Evolutionary conservation across 2,888 invertebrate species (phyloP).

Genomic region (Neelides folsomi): DNA sequence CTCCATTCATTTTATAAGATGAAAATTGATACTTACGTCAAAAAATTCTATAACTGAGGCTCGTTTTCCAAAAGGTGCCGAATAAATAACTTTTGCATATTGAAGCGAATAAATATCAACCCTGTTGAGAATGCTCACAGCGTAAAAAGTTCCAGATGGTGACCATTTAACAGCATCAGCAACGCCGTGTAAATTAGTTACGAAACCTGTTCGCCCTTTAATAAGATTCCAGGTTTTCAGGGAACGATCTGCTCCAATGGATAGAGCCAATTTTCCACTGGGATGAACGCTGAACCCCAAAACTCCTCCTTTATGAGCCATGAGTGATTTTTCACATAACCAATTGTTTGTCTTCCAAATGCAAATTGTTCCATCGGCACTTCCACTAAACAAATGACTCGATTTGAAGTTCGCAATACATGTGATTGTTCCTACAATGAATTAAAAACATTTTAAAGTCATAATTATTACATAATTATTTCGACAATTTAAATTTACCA

Average conservation of each 20-base stretch:
- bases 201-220: conserved; percentile 78
- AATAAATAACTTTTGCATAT: conserved; percentile 56
- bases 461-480: not conserved
- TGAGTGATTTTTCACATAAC: conserved; percentile 59
- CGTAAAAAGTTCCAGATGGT: conserved; percentile 61
- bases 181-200: conserved; percentile 67
- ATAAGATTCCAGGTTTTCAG: conserved; percentile 87
- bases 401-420: conserved; percentile 56
- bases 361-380: conserved; percentile 70
- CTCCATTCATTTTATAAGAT: not conserved
- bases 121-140: conserved; percentile 54
- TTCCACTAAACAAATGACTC: conserved; percentile 66
- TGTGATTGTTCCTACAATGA: conserved; percentile 52
- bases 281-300: conserved; percentile 69
- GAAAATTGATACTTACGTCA: conserved; percentile 37
- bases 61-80: conserved; percentile 53
- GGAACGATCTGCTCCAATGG: conserved; percentile 69
- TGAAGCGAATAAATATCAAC: conserved; percentile 70
- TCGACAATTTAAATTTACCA: conserved; percentile 40
- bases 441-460: not conserved
- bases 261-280: conserved; percentile 72
- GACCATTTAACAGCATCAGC: conserved; percentile 52
- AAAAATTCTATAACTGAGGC: conserved; percentile 59
- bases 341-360: conserved; percentile 71
- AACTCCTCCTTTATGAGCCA: conserved; percentile 58